Base-by-base conservation (phyloP, 1,140 invertebrate genomes). In the Formica selysi region DNA sequence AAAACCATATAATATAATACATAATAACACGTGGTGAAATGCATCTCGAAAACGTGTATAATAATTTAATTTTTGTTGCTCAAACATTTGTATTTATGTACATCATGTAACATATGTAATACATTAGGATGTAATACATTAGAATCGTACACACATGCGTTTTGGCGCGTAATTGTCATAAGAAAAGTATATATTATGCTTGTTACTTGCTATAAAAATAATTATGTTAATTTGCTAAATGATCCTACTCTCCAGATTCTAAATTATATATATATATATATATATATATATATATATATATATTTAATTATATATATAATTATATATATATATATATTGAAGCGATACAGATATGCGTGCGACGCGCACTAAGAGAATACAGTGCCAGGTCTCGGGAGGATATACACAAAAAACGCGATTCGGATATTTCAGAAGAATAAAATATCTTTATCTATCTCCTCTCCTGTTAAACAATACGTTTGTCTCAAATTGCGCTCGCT, bases 371-470 rank as follows among this genome's bases (percentile, higher is more conserved):
- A 81, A 81, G 59, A 81, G 59, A 81, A 54, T 44, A n/a, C n/a
- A 81, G 54, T 54, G 51, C 61, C 54, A 73, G 79, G 79, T 81
- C 79, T 81, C 79, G 65, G 86, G 86, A 87, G 80, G 57, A 71
- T 73, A 76, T 84, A 70, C 76, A 65, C 32, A 70, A 62, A 89
- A 73, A 44, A 44, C 78, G 78, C 64, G 76, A 71, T 16, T 54
- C 76, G 67, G 59, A 76, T 51, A 51, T 68, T 84, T 61, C 64
- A 78, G 48, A 51, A 59, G 54, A 74, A 61, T 70, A 87, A 11
- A 84, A 59, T 83, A 64, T 76, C 87, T 89, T 65, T 87, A 64
- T 64, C 71, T 76, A 7, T 44, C 41, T 10, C 16, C 29, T 62
- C 59, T 78, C 41, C 54, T 61, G 41, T 48, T 38, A 51, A 86